Evolutionary conservation across 2,888 invertebrate genomes (phyloP), one percentile per base, ranked within the genome.

Genomic region (Pristionchus fissidentatus): DNA sequence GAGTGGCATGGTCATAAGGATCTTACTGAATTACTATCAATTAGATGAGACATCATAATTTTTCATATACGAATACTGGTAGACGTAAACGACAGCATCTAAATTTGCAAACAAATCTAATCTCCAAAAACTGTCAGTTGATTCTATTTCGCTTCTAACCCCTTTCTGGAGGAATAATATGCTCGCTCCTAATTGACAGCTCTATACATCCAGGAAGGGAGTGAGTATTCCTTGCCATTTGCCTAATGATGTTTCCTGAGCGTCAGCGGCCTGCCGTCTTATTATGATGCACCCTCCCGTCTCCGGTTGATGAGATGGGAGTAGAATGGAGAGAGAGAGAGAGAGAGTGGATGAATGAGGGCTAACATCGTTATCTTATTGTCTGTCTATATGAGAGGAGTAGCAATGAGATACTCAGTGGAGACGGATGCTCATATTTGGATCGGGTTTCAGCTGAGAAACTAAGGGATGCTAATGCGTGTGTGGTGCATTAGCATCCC

Each of bases 281-380:
- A 29, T 29, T 57, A 7, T 26, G 5, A 1, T 57, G 13, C 57
- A 3, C 7, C 22, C 52, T 52, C 52, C n/a, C 52, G 52, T 52
- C 52, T 10, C 29, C 29, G 3, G 29, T 60, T 32, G 60, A 29
- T 60, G 66, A 32, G 73, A 81, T 26, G 26, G 77, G n/a, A 55
- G 62, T 29, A 57, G 70, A 79, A 35, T 19, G 32, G 22, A 66
- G 41, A 66, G 79, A 49, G n/a, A n/a, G 70, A n/a, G 41, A 10
- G 19, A 35, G 38, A 26, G 70, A 43, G n/a, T 70, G 43, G n/a
- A 66, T 66, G 66, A 35, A 29, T 78, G 55, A 38, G n/a, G 19
- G 57, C 84, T 43, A 84, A 85, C 84, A 78, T 22, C 66, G 29
- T 35, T 15, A 35, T 57, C n/a, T 52, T 55, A n/a, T 83, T 84